Evolutionary conservation across 2,888 invertebrate genomes (phyloP).

Genomic region (Apoda limacodes): DNA sequence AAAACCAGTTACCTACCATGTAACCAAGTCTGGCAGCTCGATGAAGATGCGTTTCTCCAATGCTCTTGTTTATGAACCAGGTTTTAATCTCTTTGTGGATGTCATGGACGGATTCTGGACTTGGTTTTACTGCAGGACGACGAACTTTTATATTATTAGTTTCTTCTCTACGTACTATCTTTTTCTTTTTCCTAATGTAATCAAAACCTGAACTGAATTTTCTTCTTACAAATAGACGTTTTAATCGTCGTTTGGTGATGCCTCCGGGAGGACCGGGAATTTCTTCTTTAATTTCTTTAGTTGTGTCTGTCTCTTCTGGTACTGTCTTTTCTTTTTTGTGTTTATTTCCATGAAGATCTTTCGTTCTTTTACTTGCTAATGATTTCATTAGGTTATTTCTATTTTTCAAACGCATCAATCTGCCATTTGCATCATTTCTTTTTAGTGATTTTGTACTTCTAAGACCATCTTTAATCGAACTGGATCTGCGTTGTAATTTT

Average conservation of each 20-base stretch:
- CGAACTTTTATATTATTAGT: slow-evolving; percentile 46
- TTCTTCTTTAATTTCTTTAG: slow-evolving; percentile 42
- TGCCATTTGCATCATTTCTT: slow-evolving; percentile 55
- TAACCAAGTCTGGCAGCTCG: slow-evolving; percentile 91
- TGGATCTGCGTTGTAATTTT: slow-evolving; percentile 47
- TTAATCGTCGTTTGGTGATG: slow-evolving; percentile 66
- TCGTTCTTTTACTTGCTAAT: slow-evolving; percentile 50
- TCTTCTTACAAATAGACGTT: slow-evolving; percentile 75
- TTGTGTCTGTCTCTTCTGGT: slow-evolving; percentile 50
- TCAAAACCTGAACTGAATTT: slow-evolving; percentile 89
- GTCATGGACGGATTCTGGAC: slow-evolving; percentile 78
- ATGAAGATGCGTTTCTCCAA: slow-evolving; percentile 93
- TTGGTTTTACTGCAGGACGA: slow-evolving; percentile 62
- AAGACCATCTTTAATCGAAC: slow-evolving; percentile 58
- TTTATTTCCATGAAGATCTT: slow-evolving; percentile 41
- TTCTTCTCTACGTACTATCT: slow-evolving; percentile 72
- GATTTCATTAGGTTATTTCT: slow-evolving; percentile 59
- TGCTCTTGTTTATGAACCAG: slow-evolving; percentile 94
- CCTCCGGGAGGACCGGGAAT: slow-evolving; percentile 38
- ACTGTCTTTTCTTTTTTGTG: slow-evolving; percentile 34
- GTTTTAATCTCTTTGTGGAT: slow-evolving; percentile 88
- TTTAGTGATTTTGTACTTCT: slow-evolving; percentile 58
- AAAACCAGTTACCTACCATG: slow-evolving; percentile 70
- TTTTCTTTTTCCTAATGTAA: slow-evolving; percentile 91
- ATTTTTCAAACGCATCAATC: slow-evolving; percentile 55